Evolutionary conservation across 64 coral and sea anemone genomes (phyloP).

Genomic region (Montipora efflorescens): DNA sequence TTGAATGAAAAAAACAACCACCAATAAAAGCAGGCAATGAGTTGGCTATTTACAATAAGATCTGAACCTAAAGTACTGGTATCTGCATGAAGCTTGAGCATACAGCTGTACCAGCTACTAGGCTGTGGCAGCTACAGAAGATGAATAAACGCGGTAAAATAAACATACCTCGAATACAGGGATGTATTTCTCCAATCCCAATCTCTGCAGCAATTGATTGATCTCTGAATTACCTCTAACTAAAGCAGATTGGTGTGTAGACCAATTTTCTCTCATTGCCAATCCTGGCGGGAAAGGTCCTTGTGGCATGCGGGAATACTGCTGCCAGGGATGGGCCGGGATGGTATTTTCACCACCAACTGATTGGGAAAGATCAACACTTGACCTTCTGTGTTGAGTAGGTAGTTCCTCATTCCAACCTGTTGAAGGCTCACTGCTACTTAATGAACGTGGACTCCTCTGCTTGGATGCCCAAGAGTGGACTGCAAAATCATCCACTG

Average conservation of each 20-base stretch:
- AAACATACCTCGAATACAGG: slow-evolving; percentile 83
- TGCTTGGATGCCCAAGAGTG: slow-evolving; percentile 84
- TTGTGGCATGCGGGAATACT: slow-evolving; percentile 53
- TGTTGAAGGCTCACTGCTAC: slow-evolving; percentile 66
- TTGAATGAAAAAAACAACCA: too few species aligned
- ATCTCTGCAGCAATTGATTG: slow-evolving; percentile 61
- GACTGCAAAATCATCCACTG: slow-evolving; percentile 77
- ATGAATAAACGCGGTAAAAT: not conserved
- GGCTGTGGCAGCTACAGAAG: too few species aligned
- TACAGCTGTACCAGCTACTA: too few species aligned
- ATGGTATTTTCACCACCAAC: slow-evolving; percentile 6
- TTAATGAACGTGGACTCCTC: slow-evolving; percentile 86
- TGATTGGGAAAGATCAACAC: slow-evolving; percentile 54
- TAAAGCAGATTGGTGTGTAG: slow-evolving; percentile 26
- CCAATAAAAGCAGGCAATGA: too few species aligned
- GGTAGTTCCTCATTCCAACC: slow-evolving; percentile 62
- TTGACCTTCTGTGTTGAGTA: slow-evolving; percentile 45
- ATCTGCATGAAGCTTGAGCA: too few species aligned
- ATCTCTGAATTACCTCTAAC: slow-evolving; percentile 50
- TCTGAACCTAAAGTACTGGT: too few species aligned
- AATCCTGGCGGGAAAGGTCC: slow-evolving; percentile 61
- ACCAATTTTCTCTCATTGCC: slow-evolving; percentile 63
- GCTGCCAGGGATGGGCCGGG: slow-evolving; percentile 55
- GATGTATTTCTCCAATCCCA: slow-evolving; percentile 83
- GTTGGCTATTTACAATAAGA: too few species aligned